These are phyloP conservation scores for Campoplex nolae DNA, from an alignment of 2,888 invertebrate species.

Conservation along the genomic window DNA sequence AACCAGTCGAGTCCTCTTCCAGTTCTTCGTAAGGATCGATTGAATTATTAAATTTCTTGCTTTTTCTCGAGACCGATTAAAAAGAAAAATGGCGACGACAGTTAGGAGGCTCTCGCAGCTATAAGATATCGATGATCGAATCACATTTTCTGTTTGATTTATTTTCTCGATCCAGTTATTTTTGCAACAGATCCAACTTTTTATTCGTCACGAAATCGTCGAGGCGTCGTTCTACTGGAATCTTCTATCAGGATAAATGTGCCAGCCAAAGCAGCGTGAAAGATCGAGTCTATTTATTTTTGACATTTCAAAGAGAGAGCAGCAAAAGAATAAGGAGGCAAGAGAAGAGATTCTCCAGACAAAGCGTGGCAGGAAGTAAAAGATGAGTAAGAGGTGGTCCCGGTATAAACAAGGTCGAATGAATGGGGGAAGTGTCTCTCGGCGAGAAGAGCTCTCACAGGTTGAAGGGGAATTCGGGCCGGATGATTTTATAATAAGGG, in stretches of 20 bases:
- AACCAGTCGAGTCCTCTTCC: slow-evolving; percentile 34
- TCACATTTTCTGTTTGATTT: not conserved
- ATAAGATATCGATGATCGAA: not conserved
- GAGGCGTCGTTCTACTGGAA: not conserved
- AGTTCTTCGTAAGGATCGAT: slow-evolving; percentile 19
- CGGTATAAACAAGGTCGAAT: slow-evolving; percentile 72
- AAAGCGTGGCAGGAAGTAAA: slow-evolving; percentile 40
- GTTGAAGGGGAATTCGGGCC: slow-evolving; percentile 73
- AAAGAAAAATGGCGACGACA: slow-evolving; percentile 17
- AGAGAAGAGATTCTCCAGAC: slow-evolving; percentile 9
- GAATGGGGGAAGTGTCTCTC: slow-evolving; percentile 72
- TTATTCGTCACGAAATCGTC: not conserved
- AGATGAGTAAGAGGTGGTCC: slow-evolving; percentile 43
- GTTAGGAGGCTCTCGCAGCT: not conserved
- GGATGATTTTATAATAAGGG: slow-evolving; percentile 79
- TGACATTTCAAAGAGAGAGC: not conserved
- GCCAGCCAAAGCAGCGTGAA: not conserved
- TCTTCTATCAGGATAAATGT: not conserved
- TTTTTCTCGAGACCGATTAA: not conserved
- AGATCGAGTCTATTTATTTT: not conserved
- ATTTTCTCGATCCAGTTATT: not conserved
- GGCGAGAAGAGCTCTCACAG: slow-evolving; percentile 17
- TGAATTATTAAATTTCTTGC: slow-evolving; percentile 26
- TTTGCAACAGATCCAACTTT: not conserved
- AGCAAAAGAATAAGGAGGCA: slow-evolving; percentile 17